Evolutionary conservation across 1,140 invertebrate species (phyloP), one percentile per base, ranked within the genome.

Genomic region (Zaprionus davidi): DNA sequence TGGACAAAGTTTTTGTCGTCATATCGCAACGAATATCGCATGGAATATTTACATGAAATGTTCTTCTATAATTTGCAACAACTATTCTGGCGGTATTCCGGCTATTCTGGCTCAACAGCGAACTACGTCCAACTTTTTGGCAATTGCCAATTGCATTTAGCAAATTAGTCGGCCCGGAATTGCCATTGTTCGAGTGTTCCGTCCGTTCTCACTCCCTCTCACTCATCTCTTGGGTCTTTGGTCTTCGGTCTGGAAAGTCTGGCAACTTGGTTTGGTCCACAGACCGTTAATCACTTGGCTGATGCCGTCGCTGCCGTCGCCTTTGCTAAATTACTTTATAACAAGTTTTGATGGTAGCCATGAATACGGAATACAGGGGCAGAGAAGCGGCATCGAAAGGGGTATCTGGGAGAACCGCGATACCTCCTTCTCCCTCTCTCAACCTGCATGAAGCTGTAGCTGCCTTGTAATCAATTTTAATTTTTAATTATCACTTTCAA

Each of bases 401-500:
- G 38, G 38, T 15, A 41, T 1, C 13, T 13, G 38, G 12, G 5
- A 26, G 24, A 4, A 26, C 26, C 26, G 31, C 31, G 31, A 9
- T 34, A 34, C 31, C 31, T 34, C 31, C 31, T 34, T 2, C 2
- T 3, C 26, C 5, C 31, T 34, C 9, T 34, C 31, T 11, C 3
- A 3, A 9, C 2, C 31, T 34, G 31, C 9, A 11, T 34, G 9
- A 34, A 34, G 31, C 31, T 34, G 31, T 59, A 28, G 17, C 22
- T 53, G 46, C 44, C 68, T 53, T 80, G 66, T 76, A 81, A 88
- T 88, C 84, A 88, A 88, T 88, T 88, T 88, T 84, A 90, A 88
- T 88, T 90, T 88, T 90, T 88, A 88, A 88, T 88, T 88, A 88
- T 78, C 85, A 88, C 85, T 90, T 88, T 88, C 85, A 88, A 90